Base-by-base conservation (phyloP, 2,113 vertebrate genomes). In the Pithys albifrons region DNA sequence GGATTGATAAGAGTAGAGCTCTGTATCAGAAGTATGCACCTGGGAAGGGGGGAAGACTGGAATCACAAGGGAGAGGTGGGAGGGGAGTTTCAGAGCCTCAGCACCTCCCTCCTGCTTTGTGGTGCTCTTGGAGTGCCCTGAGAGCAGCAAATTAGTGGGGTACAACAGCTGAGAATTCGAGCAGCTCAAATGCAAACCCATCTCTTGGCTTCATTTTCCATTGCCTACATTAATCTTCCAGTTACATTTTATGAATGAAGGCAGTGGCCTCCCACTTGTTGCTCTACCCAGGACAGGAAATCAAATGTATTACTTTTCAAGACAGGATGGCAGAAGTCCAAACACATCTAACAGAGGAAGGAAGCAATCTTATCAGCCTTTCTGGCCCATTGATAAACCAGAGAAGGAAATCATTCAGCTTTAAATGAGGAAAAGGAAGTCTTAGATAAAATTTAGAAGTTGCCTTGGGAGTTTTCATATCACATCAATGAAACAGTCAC, bases 361-460 rank as follows among this genome's bases (percentile, higher is more conserved):
- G 97, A 98, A 98, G 92, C 96, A 97, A 97, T 97, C 96, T 98
- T 98, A 97, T 97, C 97, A 96, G 93, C 94, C 84, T 92, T 89
- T 96, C 88, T 96, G 80, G 85, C 65, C 93, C 95, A 93, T 84
- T 98, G 95, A 97, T 97, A 97, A 97, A 96, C 87, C 96, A 93
- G 91, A 97, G 94, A 97, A 97, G 96, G 97, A 98, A 98, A 97
- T 98, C 61, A 97, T 97, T 98, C 96, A 96, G 84, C 92, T 97
- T 97, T 97, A 97, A 98, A 94, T 95, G 94, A 96, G 97, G 94
- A 98, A 97, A 97, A 77, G 96, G 95, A 98, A 97, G 96, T 97
- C 95, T 97, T 94, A 96, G 94, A 97, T 98, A 96, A 96, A 97
- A 97, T 97, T 83, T 83, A 96, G 88, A 91, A 94, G 73, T 95